Percentiles rank a stretch among this genome's conserved stretches.
phyloP scores from a whole-genome alignment of 1,140 invertebrate species.

The Drosophila pruinosa region DNA sequence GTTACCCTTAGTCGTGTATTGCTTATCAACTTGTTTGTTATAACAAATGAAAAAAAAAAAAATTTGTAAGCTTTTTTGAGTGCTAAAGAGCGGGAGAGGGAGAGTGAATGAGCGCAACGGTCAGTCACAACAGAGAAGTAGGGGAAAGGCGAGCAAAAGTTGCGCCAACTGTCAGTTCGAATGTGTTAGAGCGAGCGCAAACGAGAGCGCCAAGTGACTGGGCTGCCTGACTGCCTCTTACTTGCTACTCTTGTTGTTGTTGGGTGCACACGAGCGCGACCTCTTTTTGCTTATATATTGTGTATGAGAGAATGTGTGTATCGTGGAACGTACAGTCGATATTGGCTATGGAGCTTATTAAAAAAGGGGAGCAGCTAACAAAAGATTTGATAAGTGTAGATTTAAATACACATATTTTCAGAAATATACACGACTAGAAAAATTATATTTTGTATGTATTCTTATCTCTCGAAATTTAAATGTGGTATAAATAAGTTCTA shows the following conservation, averaged over 20 bases:
- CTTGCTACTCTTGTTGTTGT: slow-evolving; percentile 43
- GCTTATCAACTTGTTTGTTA: slow-evolving; percentile 54
- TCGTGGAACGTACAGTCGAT: slow-evolving; percentile 60
- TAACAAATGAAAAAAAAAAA: slow-evolving; percentile 18
- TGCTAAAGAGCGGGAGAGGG: slow-evolving; percentile 37
- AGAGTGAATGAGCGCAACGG: slow-evolving; percentile 35
- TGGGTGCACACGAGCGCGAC: slow-evolving; percentile 78
- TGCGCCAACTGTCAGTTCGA: slow-evolving; percentile 63
- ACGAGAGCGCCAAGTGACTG: slow-evolving; percentile 64
- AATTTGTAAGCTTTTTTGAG: slow-evolving; percentile 44
- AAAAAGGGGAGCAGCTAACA: slow-evolving; percentile 14
- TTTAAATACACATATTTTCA: not conserved
- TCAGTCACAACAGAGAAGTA: not conserved
- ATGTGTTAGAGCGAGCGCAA: slow-evolving; percentile 77
- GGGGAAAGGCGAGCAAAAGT: slow-evolving; percentile 40
- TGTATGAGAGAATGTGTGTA: slow-evolving; percentile 13
- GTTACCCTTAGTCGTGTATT: slow-evolving; percentile 4
- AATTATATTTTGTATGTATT: not conserved
- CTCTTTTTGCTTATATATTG: slow-evolving; percentile 56
- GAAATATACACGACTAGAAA: not conserved
- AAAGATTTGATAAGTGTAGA: slow-evolving; percentile 13
- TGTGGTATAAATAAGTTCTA: not conserved
- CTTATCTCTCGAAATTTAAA: not conserved
- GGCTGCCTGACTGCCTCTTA: slow-evolving; percentile 43
- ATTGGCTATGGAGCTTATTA: slow-evolving; percentile 41